Conservation (phyloP, 1,140 invertebrate species). For the Polyergus mexicanus region DNA sequence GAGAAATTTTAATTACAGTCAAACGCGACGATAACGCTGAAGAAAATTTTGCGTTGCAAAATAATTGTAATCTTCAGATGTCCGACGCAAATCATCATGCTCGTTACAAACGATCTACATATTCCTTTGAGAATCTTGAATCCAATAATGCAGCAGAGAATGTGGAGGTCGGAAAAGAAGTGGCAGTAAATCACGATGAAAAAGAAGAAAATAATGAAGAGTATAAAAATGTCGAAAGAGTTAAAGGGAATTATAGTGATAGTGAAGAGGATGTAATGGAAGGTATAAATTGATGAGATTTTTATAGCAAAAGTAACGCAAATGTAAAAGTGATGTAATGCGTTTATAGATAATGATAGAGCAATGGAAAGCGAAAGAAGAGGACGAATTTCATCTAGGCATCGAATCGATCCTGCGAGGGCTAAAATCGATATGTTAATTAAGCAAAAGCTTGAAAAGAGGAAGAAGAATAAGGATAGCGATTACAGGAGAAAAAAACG, state of each 20-base stretch:
- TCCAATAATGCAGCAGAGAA: not conserved
- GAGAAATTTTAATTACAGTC: not conserved
- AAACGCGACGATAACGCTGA: conserved; percentile 3
- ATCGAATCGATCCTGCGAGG: conserved; percentile 43
- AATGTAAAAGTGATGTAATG: not conserved
- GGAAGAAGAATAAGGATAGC: not conserved
- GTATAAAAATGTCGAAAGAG: conserved; percentile 59
- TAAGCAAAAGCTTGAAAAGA: conserved; percentile 61
- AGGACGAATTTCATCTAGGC: not conserved
- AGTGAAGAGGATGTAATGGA: conserved; percentile 42
- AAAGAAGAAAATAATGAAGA: conserved; percentile 37
- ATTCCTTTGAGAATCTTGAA: conserved; percentile 3
- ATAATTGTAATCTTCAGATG: not conserved
- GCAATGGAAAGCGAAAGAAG: not conserved
- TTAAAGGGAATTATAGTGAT: conserved; percentile 33
- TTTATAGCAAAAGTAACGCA: not conserved
- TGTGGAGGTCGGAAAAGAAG: not conserved
- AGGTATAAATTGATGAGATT: conserved; percentile 38
- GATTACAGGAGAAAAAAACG: conserved; percentile 41
- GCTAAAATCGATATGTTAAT: conserved; percentile 71
- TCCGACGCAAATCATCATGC: not conserved
- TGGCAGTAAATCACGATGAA: conserved; percentile 21
- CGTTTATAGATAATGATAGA: not conserved
- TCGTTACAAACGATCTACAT: conserved; percentile 26
- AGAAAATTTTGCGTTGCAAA: not conserved